Evolutionary conservation across 2,888 invertebrate genomes (phyloP).

Genomic region (Stenodema calcarata): DNA sequence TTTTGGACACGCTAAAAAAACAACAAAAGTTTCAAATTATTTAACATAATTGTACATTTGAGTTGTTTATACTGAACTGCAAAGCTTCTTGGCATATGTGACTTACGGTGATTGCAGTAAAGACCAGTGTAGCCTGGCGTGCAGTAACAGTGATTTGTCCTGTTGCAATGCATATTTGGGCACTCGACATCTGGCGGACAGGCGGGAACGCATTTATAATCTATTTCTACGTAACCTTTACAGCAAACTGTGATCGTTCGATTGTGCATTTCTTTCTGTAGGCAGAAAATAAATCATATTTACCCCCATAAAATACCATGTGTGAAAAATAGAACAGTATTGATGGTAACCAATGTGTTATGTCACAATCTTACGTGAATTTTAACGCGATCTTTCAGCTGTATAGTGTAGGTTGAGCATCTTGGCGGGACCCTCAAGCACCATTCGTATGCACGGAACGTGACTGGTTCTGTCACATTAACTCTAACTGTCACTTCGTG

Average conservation of each 20-base stretch:
- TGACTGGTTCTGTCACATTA: slow-evolving; percentile 56
- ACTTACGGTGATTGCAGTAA: slow-evolving; percentile 57
- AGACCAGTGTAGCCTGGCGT: slow-evolving; percentile 56
- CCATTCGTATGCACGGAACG: slow-evolving; percentile 57
- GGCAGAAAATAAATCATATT: too few relatives aligned
- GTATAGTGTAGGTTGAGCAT: slow-evolving; percentile 57
- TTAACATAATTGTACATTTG: background rate
- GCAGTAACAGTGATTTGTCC: slow-evolving; percentile 56
- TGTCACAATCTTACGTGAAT: slow-evolving; percentile 53
- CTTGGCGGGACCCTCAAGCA: slow-evolving; percentile 58
- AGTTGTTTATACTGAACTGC: too few relatives aligned
- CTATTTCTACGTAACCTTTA: slow-evolving; percentile 55
- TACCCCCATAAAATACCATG: too few relatives aligned
- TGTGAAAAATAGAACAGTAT: too few relatives aligned
- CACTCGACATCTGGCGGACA: slow-evolving; percentile 54
- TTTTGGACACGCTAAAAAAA: slow-evolving; percentile 53
- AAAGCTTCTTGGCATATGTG: too few relatives aligned
- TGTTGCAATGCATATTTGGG: slow-evolving; percentile 56
- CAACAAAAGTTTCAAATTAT: background rate
- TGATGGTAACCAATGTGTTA: background rate
- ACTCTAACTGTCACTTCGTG: slow-evolving; percentile 55
- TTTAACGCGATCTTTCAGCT: slow-evolving; percentile 56
- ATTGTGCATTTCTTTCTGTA: slow-evolving; percentile 56
- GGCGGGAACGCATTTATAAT: slow-evolving; percentile 54
- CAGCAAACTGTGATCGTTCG: slow-evolving; percentile 57